These are phyloP conservation scores for Euproctis similis DNA, from an alignment of 2,888 invertebrate species.

Conservation along the genomic window DNA sequence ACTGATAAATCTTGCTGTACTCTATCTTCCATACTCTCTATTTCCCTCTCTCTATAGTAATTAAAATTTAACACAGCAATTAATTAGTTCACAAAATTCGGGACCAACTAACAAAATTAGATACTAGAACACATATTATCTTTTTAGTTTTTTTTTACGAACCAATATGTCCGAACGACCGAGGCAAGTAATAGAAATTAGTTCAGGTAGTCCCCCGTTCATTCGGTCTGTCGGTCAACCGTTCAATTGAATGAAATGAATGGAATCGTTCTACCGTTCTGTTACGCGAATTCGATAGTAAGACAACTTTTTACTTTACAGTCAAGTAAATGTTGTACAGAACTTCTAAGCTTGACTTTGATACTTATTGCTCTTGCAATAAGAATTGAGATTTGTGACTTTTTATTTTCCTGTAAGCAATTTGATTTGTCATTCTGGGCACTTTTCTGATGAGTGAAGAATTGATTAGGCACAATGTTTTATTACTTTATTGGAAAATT, in stretches of 20 bases:
- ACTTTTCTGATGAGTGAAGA: constrained; percentile 38
- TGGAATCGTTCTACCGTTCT: constrained; percentile 27
- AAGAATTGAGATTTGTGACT: constrained; percentile 7
- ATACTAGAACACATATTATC: constrained; percentile 1
- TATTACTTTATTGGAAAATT: constrained; percentile 33
- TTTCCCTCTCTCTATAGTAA: too few relatives aligned
- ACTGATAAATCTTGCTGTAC: too few relatives aligned
- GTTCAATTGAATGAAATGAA: constrained; percentile 43
- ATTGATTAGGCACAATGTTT: constrained; percentile 48
- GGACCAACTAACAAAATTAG: constrained; percentile 4
- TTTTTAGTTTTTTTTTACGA: constrained; percentile 13
- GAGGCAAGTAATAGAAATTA: constrained; percentile 39
- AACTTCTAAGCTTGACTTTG: constrained; percentile 12
- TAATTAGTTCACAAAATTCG: constrained; percentile 6
- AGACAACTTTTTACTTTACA: constrained; percentile 22
- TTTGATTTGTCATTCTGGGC: constrained; percentile 14
- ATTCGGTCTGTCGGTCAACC: constrained; percentile 38
- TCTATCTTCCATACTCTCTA: too few relatives aligned
- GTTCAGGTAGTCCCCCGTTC: constrained; percentile 40
- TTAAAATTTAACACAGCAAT: too few relatives aligned
- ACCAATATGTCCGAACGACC: constrained; percentile 23
- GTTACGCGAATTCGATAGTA: constrained; percentile 31
- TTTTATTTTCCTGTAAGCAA: constrained; percentile 3
- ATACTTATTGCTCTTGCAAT: constrained; percentile 13
- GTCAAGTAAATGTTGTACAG: constrained; percentile 11